phyloP scores from a whole-genome alignment of 2,888 invertebrate species.

The Thymelicus sylvestris region DNA sequence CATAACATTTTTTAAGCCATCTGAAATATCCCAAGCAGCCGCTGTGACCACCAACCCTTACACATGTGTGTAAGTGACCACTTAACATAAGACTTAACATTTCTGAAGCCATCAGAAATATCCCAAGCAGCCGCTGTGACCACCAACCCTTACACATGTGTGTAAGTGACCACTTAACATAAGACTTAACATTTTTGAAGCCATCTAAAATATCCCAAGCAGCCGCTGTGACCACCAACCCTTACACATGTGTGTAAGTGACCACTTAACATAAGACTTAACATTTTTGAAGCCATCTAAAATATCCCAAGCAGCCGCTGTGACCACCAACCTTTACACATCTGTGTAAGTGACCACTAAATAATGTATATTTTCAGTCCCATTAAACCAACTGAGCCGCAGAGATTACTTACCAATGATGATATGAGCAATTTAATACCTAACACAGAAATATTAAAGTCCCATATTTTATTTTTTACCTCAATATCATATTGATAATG shows the following conservation, averaged over 20 bases:
- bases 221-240: not conserved
- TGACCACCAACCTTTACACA: not conserved
- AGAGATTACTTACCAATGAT: not conserved
- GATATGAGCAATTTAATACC: not conserved
- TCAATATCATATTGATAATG: too few relatives aligned
- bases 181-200: too few relatives aligned
- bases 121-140: not conserved
- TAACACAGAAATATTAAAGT: too few relatives aligned
- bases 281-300: too few relatives aligned
- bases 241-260: too few relatives aligned
- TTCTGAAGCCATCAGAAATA: not conserved
- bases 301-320: not conserved
- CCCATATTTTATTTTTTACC: too few relatives aligned
- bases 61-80: too few relatives aligned
- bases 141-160: not conserved
- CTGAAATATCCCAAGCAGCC: not conserved
- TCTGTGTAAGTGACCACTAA: not conserved
- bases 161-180: not conserved
- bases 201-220: not conserved
- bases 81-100: too few relatives aligned
- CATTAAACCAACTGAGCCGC: not conserved
- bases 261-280: too few relatives aligned
- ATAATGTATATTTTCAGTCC: not conserved
- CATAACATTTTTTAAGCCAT: not conserved
- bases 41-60: not conserved